These are phyloP conservation scores for Mustela lutreola DNA, from an alignment of 2,113 vertebrate species.

Conservation along the genomic window DNA sequence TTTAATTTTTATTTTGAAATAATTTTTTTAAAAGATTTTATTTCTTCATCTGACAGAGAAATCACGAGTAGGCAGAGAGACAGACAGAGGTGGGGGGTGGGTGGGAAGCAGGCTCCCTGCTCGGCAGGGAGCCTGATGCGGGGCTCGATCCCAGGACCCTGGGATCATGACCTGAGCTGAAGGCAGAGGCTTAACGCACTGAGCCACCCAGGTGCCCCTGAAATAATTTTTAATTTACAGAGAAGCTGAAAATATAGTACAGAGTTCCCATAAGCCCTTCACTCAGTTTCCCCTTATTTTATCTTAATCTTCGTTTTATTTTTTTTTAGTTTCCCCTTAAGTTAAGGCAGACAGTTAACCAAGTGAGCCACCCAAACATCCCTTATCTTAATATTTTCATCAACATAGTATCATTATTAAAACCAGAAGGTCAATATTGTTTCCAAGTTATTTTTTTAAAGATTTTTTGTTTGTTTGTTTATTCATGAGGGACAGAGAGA, in stretches of 20 bases:
- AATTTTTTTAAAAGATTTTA: background rate
- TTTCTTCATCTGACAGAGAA: too few species aligned
- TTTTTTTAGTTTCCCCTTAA: background rate
- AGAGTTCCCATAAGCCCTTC: background rate
- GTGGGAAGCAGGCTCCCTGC: background rate
- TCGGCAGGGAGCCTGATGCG: too few species aligned
- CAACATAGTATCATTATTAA: background rate
- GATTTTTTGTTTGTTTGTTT: too few species aligned
- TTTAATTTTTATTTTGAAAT: conserved; percentile 3
- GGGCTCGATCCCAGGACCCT: background rate
- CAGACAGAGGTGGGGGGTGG: too few species aligned
- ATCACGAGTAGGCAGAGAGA: too few species aligned
- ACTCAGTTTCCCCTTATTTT: background rate
- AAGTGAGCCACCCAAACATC: too few species aligned
- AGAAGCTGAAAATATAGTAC: background rate
- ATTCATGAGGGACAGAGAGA: too few species aligned
- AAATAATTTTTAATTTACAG: background rate
- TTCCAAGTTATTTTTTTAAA: background rate
- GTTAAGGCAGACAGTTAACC: background rate
- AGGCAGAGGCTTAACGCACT: background rate
- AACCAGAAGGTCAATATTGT: background rate
- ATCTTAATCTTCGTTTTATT: background rate
- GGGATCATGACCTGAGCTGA: background rate
- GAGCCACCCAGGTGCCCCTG: background rate
- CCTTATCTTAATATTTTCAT: background rate